Conservation (phyloP, 2,113 vertebrate genomes). For the Microtus oregoni region DNA sequence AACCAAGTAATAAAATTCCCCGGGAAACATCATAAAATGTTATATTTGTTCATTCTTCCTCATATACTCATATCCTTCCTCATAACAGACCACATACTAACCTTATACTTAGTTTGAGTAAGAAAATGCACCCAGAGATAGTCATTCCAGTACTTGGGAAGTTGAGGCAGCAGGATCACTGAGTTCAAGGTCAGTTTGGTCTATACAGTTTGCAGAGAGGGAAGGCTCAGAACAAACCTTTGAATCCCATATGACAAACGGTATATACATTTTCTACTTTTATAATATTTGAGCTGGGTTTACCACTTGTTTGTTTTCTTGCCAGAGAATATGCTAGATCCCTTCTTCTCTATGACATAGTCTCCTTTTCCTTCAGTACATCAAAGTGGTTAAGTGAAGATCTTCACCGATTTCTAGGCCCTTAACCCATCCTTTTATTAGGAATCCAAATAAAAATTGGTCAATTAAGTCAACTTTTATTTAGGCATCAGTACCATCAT, state of each 20-base stretch:
- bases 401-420: not conserved
- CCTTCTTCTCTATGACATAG: not conserved
- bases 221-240: not conserved
- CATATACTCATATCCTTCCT: not conserved
- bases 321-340: not conserved
- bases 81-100: not conserved
- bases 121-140: not conserved
- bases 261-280: not conserved
- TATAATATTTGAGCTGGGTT: not conserved
- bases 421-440: conserved; percentile 30
- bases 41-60: not conserved
- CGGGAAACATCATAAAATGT: not conserved
- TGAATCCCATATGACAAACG: not conserved
- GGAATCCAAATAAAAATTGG: conserved; percentile 61
- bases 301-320: not conserved
- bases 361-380: not conserved
- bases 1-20: not conserved
- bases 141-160: not conserved
- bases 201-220: not conserved
- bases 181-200: not conserved
- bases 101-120: not conserved
- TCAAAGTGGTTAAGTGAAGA: not conserved
- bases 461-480: conserved; percentile 73
- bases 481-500: conserved; percentile 55
- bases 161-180: not conserved